Evolutionary conservation across 2,888 invertebrate species (phyloP).

Genomic region (Cactoblastis cactorum): DNA sequence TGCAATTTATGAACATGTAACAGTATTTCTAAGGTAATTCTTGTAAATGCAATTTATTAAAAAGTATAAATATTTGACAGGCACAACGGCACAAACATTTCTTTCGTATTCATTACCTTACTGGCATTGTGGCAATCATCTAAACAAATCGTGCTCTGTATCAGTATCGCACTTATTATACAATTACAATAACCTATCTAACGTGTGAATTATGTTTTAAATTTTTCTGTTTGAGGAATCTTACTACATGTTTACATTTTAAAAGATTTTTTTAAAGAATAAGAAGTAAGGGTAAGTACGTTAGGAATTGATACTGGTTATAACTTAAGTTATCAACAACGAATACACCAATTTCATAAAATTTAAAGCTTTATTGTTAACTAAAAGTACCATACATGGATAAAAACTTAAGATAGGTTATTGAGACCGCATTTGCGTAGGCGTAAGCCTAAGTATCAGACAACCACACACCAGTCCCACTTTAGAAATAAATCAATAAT

Average conservation of each 20-base stretch:
- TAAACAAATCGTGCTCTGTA: not conserved
- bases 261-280: too few species aligned
- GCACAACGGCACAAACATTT: not conserved
- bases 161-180: not conserved
- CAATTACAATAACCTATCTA: conserved; percentile 4
- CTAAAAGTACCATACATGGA: conserved; percentile 9
- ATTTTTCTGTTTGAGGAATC: too few species aligned
- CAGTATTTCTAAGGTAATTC: too few species aligned
- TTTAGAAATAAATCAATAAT: not conserved
- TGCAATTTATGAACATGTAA: too few species aligned
- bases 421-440: not conserved
- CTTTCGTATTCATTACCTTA: not conserved
- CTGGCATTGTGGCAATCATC: not conserved
- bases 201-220: too few species aligned
- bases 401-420: conserved; percentile 9
- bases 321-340: not conserved
- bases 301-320: too few species aligned
- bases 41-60: too few species aligned
- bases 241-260: too few species aligned
- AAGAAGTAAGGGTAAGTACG: too few species aligned
- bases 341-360: not conserved
- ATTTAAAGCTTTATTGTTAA: conserved; percentile 10
- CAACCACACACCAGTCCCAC: not conserved
- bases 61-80: not conserved
- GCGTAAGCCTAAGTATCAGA: too few species aligned